phyloP scores from a whole-genome alignment of 2,888 invertebrate species.

The Selenia dentaria region DNA sequence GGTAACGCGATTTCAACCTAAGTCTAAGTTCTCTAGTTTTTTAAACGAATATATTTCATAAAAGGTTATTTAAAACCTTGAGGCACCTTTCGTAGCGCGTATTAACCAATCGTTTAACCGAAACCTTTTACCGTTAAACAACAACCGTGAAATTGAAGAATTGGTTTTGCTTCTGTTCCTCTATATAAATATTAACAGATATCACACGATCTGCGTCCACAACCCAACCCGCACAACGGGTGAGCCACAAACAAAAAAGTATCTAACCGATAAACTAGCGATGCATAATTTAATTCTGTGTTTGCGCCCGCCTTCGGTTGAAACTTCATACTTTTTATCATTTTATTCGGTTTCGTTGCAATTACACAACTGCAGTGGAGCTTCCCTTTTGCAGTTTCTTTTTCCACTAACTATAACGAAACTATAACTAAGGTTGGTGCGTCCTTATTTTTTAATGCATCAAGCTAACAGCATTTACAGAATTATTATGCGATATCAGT shows the following conservation, averaged over 20 bases:
- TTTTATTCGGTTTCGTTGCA: conserved; percentile 28
- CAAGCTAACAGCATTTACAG: conserved; percentile 13
- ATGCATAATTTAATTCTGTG: conserved; percentile 16
- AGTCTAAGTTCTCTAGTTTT: too few relatives aligned
- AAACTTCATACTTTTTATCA: conserved; percentile 28
- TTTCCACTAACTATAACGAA: conserved; percentile 18
- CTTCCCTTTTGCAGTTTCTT: conserved; percentile 19
- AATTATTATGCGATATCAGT: conserved; percentile 8
- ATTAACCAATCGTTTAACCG: too few relatives aligned
- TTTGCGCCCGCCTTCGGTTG: conserved; percentile 6
- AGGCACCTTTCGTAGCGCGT: too few relatives aligned
- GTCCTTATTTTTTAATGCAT: conserved; percentile 11
- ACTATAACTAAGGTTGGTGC: neutral
- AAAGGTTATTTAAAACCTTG: too few relatives aligned
- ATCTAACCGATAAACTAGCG: conserved; percentile 9
- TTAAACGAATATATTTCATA: too few relatives aligned
- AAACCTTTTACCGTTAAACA: neutral
- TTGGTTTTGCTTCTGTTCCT: neutral
- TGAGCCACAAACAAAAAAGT: conserved; percentile 9
- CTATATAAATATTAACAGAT: neutral
- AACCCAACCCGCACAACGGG: conserved; percentile 1
- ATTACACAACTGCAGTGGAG: conserved; percentile 21
- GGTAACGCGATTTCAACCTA: too few relatives aligned
- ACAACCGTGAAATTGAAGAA: neutral
- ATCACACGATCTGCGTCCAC: neutral